A percentile compares a stretch with the other conserved stretches of the same genome.
These are phyloP conservation scores for Plestiodon gilberti DNA, from an alignment of 2,113 vertebrate species.

Conservation along the genomic window DNA sequence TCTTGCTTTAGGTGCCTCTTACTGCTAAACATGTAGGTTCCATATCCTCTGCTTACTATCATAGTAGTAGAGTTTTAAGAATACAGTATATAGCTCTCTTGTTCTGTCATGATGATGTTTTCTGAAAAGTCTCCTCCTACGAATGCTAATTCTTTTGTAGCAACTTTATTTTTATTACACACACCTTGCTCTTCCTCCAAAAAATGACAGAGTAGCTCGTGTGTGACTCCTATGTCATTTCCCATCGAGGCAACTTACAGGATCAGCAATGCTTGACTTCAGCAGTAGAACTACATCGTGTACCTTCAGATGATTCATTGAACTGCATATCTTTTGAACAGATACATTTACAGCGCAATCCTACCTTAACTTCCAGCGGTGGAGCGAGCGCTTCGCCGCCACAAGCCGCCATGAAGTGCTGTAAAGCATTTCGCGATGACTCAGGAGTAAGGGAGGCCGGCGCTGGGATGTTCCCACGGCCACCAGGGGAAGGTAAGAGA, in stretches of 20 bases:
- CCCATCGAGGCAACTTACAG: background rate
- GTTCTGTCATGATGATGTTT: background rate
- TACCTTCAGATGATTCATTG: background rate
- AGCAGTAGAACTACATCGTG: background rate
- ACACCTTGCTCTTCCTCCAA: background rate
- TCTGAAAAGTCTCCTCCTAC: background rate
- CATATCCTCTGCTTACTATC: background rate
- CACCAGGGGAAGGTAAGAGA: no score
- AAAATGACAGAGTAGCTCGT: background rate
- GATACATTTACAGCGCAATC: no score
- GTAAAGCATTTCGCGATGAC: no score
- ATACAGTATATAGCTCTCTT: slow-evolving; percentile 9
- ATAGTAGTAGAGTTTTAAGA: background rate
- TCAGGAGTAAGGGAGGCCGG: no score
- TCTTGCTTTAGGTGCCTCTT: background rate
- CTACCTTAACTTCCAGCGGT: no score
- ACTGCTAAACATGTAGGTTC: background rate
- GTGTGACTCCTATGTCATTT: background rate
- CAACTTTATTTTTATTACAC: slow-evolving; percentile 3
- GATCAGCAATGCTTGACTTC: background rate
- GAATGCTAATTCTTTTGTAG: background rate
- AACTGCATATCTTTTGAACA: background rate
- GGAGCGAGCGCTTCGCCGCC: no score
- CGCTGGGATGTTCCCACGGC: no score
- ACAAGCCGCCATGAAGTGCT: no score